Evolutionary conservation across 2,797 vertebrate genomes (phyloP).

Genomic region (Percopsis omiscomaycus): DNA sequence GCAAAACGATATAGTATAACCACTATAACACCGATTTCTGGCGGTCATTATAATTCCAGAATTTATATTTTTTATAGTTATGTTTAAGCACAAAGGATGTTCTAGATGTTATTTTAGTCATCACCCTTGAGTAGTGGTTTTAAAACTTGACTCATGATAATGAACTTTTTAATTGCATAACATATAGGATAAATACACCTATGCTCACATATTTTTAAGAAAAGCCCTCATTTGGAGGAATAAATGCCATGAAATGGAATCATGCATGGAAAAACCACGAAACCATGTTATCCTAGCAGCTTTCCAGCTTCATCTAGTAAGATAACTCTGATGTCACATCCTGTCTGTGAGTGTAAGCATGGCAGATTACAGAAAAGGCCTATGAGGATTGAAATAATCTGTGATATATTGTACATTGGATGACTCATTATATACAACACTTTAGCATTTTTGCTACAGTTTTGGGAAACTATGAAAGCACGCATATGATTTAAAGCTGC

Average conservation of each 20-base stretch:
- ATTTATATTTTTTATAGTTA: background rate
- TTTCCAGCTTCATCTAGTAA: background rate
- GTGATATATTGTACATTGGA: background rate
- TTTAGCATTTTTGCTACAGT: no score
- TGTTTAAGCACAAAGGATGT: background rate
- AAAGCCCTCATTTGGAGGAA: no score
- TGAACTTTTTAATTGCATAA: no score
- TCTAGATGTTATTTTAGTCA: background rate
- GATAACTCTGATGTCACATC: slow-evolving; percentile 13
- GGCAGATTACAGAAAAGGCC: background rate
- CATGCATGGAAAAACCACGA: background rate
- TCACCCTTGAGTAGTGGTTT: no score
- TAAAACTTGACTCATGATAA: no score
- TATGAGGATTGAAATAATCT: background rate
- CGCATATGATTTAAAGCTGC: no score
- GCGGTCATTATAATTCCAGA: background rate
- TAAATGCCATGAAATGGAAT: background rate
- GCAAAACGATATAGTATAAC: background rate
- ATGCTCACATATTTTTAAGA: no score
- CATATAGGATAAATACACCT: no score
- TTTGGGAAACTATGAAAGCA: no score
- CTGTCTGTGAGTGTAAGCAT: background rate
- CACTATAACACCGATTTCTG: slow-evolving; percentile 5
- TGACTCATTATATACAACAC: no score
- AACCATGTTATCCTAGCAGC: background rate